These are phyloP conservation scores for Gracilinanus agilis DNA, from an alignment of 2,113 vertebrate genomes.

Conservation along the genomic window DNA sequence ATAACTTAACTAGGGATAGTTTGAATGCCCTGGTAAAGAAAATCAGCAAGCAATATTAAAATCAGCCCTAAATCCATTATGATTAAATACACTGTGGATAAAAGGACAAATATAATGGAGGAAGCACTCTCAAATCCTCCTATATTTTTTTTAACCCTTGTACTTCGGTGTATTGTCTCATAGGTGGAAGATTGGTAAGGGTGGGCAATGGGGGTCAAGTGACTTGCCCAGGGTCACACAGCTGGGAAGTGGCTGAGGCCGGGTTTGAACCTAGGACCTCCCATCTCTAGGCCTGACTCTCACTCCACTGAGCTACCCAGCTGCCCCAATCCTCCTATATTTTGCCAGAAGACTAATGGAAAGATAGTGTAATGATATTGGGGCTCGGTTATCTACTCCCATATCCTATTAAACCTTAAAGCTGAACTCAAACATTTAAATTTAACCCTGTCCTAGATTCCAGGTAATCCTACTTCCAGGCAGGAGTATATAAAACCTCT, in stretches of 20 bases:
- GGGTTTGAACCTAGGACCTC: no score
- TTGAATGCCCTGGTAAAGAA: not conserved
- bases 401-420: not conserved
- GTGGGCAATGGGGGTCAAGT: no score
- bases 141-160: no score
- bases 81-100: not conserved
- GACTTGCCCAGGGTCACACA: no score
- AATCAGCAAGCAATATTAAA: not conserved
- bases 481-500: not conserved
- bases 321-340: not conserved
- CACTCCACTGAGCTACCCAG: no score
- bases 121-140: not conserved
- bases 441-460: not conserved
- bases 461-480: not conserved
- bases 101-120: not conserved
- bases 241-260: no score
- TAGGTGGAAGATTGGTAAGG: no score
- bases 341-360: not conserved
- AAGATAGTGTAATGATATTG: not conserved
- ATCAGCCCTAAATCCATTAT: not conserved
- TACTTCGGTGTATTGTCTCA: no score
- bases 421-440: not conserved
- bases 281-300: no score
- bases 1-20: not conserved
- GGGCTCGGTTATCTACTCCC: not conserved